Conservation (phyloP, 2,888 invertebrate species). For the Calephelis perditalis region DNA sequence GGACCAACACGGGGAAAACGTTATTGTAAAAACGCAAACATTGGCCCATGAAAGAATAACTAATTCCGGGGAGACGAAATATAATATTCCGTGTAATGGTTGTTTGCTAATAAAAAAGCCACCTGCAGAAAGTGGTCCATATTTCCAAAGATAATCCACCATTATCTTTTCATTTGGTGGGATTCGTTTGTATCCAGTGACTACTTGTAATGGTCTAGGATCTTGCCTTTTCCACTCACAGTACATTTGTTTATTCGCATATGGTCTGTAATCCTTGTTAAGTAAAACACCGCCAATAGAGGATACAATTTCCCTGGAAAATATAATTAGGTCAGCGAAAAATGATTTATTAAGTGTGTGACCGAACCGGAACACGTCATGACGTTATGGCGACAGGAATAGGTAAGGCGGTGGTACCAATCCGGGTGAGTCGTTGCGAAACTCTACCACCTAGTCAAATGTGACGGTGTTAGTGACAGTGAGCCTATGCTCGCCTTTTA, state of each 20-base stretch:
- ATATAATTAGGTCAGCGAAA: conserved; percentile 24
- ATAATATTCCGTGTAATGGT: no score
- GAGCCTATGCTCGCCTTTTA: no score
- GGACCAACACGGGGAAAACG: no score
- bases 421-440: no score
- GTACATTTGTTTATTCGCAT: conserved; percentile 18
- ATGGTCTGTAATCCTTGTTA: conserved; percentile 33
- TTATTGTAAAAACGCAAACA: background rate
- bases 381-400: no score
- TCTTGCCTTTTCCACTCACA: conserved; percentile 30
- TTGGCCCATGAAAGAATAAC: no score
- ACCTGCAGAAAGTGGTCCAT: conserved; percentile 41
- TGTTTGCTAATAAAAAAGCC: background rate
- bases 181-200: conserved; percentile 36
- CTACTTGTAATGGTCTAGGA: conserved; percentile 27
- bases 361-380: no score
- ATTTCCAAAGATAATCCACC: conserved; percentile 26
- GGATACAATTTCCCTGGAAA: conserved; percentile 35
- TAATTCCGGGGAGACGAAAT: no score
- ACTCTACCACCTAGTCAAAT: no score
- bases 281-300: conserved; percentile 40
- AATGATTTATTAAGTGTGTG: background rate
- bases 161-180: conserved; percentile 34
- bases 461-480: no score
- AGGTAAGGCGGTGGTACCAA: no score